These are phyloP conservation scores for Chelonus insularis DNA, from an alignment of 1,140 invertebrate genomes.

Conservation along the genomic window DNA sequence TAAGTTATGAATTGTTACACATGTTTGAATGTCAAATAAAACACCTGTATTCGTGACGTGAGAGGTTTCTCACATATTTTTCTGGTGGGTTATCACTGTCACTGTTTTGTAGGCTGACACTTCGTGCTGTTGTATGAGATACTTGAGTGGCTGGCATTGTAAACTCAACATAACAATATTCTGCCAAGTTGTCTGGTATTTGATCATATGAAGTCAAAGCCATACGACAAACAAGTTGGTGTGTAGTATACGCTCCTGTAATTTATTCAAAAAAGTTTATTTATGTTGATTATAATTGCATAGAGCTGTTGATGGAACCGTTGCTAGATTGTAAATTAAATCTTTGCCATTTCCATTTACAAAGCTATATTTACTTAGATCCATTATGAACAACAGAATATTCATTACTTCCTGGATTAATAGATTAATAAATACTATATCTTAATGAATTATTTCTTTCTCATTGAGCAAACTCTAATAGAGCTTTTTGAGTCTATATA, in stretches of 20 bases:
- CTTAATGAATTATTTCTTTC: no score
- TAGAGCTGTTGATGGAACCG: no score
- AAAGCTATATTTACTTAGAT: no score
- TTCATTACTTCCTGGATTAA: no score
- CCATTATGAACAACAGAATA: no score
- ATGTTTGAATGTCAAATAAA: constrained; percentile 38
- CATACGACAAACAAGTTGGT: constrained; percentile 90
- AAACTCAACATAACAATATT: constrained; percentile 91
- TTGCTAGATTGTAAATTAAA: no score
- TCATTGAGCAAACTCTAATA: no score
- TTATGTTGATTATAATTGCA: no score
- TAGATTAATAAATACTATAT: no score
- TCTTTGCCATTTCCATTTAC: no score
- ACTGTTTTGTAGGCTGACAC: constrained; percentile 87
- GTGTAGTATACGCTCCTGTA: constrained; percentile 93
- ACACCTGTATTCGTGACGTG: constrained; percentile 93
- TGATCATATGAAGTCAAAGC: constrained; percentile 96
- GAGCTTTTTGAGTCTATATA: no score
- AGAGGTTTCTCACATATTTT: constrained; percentile 96
- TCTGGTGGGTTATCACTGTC: constrained; percentile 94
- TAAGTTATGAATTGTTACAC: no score
- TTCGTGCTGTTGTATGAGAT: constrained; percentile 94
- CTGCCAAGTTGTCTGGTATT: constrained; percentile 89
- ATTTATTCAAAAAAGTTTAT: constrained; percentile 34
- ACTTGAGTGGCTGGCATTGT: constrained; percentile 98